phyloP scores from a whole-genome alignment of 2,888 invertebrate species.

The Choreutis nemorana region DNA sequence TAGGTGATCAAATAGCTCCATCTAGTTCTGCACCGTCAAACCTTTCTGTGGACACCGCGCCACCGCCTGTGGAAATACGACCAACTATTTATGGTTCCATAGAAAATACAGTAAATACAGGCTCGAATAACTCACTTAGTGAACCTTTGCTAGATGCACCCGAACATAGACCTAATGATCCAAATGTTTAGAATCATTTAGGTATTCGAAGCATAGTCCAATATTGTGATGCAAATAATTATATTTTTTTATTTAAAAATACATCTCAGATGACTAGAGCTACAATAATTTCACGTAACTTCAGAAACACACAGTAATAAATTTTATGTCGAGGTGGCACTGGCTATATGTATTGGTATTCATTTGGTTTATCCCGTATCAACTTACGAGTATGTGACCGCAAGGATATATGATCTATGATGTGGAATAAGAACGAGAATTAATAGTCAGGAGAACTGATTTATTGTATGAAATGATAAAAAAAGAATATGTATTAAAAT shows the following conservation, averaged over 20 bases:
- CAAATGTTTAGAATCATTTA: conserved; percentile 24
- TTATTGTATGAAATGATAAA: no score
- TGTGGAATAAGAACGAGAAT: no score
- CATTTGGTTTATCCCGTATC: no score
- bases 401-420: no score
- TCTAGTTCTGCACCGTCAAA: conserved; percentile 49
- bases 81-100: conserved; percentile 47
- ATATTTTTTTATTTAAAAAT: neutral
- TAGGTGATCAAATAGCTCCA: conserved; percentile 26
- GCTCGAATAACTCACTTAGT: conserved; percentile 29
- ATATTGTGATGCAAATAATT: neutral
- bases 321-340: no score
- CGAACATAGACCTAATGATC: conserved; percentile 18
- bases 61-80: conserved; percentile 31
- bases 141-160: conserved; percentile 33
- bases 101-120: conserved; percentile 28
- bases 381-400: no score
- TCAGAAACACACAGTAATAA: no score
- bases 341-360: no score
- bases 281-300: neutral
- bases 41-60: conserved; percentile 28
- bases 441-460: no score
- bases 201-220: neutral
- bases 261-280: neutral
- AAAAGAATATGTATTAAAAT: no score